Evolutionary conservation across 2,113 vertebrate genomes (phyloP).

Genomic region (Colossoma macropomum): DNA sequence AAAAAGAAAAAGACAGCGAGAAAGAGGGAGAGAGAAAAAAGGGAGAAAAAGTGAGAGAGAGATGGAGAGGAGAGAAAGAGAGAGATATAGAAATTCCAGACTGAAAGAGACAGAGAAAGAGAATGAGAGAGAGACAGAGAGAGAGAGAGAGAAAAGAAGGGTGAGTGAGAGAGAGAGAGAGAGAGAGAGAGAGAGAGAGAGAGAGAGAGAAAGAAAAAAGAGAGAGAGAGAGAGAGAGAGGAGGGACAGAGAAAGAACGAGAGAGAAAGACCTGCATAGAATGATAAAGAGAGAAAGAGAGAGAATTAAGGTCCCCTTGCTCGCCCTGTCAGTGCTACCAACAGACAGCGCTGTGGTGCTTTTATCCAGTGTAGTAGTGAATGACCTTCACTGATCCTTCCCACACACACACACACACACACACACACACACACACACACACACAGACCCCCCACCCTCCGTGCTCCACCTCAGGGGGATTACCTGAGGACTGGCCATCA

Average conservation of each 20-base stretch:
- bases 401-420: constrained; percentile 16
- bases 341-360: constrained; percentile 52
- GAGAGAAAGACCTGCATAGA: not conserved
- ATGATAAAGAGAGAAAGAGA: not conserved
- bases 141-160: not conserved
- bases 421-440: constrained; percentile 30
- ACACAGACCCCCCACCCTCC: constrained; percentile 17
- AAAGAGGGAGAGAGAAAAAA: not conserved
- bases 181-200: not conserved
- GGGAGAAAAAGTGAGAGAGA: not conserved
- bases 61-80: not conserved
- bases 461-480: constrained; percentile 50
- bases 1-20: not conserved
- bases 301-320: constrained; percentile 15
- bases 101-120: not conserved
- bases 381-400: constrained; percentile 57
- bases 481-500: constrained; percentile 53
- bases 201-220: not conserved
- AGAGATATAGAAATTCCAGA: too few relatives aligned
- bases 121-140: not conserved
- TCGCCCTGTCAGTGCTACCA: constrained; percentile 42
- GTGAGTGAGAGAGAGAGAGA: not conserved
- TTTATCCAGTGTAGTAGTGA: constrained; percentile 40
- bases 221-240: not conserved
- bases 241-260: not conserved